Conservation (phyloP, 2,888 invertebrate species). For the Cataglyphis altisquamis region DNA sequence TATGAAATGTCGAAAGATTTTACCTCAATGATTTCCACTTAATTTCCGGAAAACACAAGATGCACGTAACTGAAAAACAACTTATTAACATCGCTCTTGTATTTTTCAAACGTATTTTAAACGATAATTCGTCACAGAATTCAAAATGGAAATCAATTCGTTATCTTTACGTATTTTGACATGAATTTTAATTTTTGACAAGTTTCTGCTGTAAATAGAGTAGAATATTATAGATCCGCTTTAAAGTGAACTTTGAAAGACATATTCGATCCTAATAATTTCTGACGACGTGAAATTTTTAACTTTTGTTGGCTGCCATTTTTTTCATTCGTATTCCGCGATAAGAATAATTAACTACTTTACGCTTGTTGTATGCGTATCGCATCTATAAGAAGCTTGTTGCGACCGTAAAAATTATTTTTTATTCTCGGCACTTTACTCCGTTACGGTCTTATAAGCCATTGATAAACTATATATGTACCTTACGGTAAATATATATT, state of each 20-base stretch:
- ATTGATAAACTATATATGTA: conserved; percentile 11
- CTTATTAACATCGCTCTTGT: background rate
- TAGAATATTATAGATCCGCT: background rate
- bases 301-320: background rate
- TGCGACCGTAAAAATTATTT: background rate
- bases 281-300: background rate
- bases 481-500: background rate
- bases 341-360: conserved; percentile 42
- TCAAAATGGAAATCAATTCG: background rate
- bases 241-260: background rate
- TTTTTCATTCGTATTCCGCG: conserved; percentile 6
- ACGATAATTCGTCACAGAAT: background rate
- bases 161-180: background rate
- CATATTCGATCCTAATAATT: background rate
- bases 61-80: background rate
- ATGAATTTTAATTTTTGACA: background rate
- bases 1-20: background rate
- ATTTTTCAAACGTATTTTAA: background rate
- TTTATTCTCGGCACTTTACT: background rate
- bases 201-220: background rate
- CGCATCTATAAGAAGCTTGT: background rate
- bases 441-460: background rate
- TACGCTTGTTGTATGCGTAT: background rate
- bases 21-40: background rate
- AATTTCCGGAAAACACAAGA: background rate